These are phyloP conservation scores for Danionella dracula DNA, from an alignment of 2,797 vertebrate genomes.

Conservation along the genomic window DNA sequence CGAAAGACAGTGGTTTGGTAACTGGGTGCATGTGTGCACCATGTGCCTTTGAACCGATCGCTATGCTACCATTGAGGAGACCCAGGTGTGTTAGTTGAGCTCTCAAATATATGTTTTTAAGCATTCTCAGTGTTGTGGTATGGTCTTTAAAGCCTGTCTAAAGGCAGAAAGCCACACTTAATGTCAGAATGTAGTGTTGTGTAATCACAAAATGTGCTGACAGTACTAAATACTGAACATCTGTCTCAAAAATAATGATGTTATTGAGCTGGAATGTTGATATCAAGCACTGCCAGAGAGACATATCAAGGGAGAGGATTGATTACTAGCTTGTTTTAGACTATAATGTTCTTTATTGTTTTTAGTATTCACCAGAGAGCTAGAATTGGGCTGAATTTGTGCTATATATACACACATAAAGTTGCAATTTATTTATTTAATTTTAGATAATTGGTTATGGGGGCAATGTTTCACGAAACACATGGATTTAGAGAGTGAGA, in stretches of 20 bases:
- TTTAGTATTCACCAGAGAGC: constrained; percentile 1
- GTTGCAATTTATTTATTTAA: no score
- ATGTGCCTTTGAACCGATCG: not conserved
- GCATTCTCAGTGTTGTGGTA: no score
- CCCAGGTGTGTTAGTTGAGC: no score
- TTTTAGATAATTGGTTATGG: no score
- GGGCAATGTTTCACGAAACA: no score
- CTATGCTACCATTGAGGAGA: not conserved
- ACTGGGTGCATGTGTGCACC: no score
- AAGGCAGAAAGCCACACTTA: not conserved
- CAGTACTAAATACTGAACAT: not conserved
- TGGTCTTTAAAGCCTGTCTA: no score
- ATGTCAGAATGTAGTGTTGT: not conserved
- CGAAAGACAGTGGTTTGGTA: no score
- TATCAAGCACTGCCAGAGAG: not conserved
- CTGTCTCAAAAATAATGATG: not conserved
- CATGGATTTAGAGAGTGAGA: no score
- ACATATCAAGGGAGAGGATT: not conserved
- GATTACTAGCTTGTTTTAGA: not conserved
- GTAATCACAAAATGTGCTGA: not conserved
- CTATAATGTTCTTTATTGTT: not conserved
- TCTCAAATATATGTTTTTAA: no score
- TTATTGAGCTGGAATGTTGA: not conserved
- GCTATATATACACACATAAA: no score
- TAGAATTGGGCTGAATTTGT: no score